Evolutionary conservation across 2,113 vertebrate species (phyloP).

Genomic region (Lophius piscatorius): DNA sequence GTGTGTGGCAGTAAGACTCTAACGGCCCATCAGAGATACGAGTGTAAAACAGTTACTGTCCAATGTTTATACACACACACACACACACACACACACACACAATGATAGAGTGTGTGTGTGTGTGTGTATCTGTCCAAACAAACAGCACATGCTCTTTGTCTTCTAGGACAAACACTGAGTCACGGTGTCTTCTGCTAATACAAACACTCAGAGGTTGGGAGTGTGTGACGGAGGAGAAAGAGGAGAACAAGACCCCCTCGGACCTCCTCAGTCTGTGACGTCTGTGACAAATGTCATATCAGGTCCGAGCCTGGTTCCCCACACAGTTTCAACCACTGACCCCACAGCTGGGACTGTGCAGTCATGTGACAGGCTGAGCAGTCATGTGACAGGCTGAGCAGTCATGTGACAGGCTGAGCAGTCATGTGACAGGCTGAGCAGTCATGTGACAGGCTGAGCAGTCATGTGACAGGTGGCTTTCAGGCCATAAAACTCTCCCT

Average conservation of each 20-base stretch:
- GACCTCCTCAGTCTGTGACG: constrained; percentile 52
- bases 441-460: constrained; percentile 39
- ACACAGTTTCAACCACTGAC: constrained; percentile 44
- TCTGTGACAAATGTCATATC: constrained; percentile 51
- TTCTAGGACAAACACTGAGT: constrained; percentile 69
- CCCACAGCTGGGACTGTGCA: constrained; percentile 59
- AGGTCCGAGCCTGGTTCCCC: constrained; percentile 47
- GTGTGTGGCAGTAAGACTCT: constrained; percentile 3
- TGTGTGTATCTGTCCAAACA: constrained; percentile 73
- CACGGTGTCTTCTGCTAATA: constrained; percentile 37
- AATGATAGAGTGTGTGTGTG: constrained; percentile 30
- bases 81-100: constrained; percentile 48
- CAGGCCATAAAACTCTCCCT: constrained; percentile 7
- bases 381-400: constrained; percentile 39
- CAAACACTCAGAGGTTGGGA: constrained; percentile 48
- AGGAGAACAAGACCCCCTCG: neutral
- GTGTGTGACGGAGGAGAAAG: constrained; percentile 7
- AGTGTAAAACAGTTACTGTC: constrained; percentile 55
- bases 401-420: constrained; percentile 39
- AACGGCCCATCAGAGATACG: constrained; percentile 31
- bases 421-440: constrained; percentile 39
- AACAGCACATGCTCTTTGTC: constrained; percentile 71
- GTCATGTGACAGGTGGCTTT: constrained; percentile 27
- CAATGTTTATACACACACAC: constrained; percentile 53
- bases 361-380: no score